Evolutionary conservation across 2,113 vertebrate genomes (phyloP).

Genomic region (Machaerirhynchus nigripectus): DNA sequence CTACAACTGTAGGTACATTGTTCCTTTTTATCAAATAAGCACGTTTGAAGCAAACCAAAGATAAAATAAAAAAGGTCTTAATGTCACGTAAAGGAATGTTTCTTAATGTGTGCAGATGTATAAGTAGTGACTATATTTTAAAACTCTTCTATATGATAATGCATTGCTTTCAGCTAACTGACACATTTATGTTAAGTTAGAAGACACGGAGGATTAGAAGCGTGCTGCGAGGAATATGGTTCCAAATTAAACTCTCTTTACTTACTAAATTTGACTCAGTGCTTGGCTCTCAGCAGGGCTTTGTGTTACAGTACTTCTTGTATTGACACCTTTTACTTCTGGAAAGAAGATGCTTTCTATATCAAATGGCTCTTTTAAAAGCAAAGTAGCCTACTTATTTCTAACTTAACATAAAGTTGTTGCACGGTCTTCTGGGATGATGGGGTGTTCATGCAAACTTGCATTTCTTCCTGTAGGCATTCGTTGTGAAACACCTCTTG

Average conservation of each 20-base stretch:
- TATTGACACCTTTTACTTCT: slow-evolving; percentile 42
- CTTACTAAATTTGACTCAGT: slow-evolving; percentile 29
- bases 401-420: slow-evolving; percentile 82
- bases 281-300: slow-evolving; percentile 61
- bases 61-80: slow-evolving; percentile 70
- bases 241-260: slow-evolving; percentile 33
- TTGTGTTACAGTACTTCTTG: slow-evolving; percentile 32
- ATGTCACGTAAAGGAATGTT: slow-evolving; percentile 74
- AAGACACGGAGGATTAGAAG: slow-evolving; percentile 63
- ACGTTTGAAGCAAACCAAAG: slow-evolving; percentile 76
- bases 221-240: slow-evolving; percentile 19
- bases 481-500: slow-evolving; percentile 90
- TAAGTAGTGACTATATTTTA: slow-evolving; percentile 65
- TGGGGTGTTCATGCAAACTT: slow-evolving; percentile 68
- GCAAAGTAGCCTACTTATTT: slow-evolving; percentile 69
- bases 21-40: slow-evolving; percentile 88
- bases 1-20: slow-evolving; percentile 94
- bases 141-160: slow-evolving; percentile 63
- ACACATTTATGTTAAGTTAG: slow-evolving; percentile 84
- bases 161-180: slow-evolving; percentile 72
- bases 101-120: slow-evolving; percentile 61
- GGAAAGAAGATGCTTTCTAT: slow-evolving; percentile 53
- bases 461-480: slow-evolving; percentile 88
- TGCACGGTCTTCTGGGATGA: slow-evolving; percentile 21
- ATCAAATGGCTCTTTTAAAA: slow-evolving; percentile 8